These are phyloP conservation scores for Cebidichthys violaceus DNA, from an alignment of 2,113 vertebrate species.

Conservation along the genomic window DNA sequence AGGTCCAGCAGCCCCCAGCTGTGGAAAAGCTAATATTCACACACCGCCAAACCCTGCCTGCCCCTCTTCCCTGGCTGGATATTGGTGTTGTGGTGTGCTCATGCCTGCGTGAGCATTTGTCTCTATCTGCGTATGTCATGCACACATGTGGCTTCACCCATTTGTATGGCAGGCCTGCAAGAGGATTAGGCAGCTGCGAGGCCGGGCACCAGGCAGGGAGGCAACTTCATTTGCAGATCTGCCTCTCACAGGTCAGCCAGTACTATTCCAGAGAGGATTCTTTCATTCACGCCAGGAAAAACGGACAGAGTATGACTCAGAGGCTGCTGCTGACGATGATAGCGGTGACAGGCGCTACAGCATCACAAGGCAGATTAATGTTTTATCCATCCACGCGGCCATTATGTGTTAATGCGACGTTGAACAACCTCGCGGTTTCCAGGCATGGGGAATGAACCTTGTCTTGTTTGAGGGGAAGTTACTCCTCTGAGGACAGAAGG, in stretches of 20 bases:
- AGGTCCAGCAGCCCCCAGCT: conserved; percentile 73
- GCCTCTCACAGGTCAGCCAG: conserved; percentile 52
- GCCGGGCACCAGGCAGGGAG: conserved; percentile 42
- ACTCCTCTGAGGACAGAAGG: conserved; percentile 32
- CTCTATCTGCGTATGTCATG: conserved; percentile 37
- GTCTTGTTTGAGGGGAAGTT: conserved; percentile 30
- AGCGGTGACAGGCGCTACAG: conserved; percentile 50
- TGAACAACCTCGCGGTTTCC: conserved; percentile 51
- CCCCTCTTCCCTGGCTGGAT: conserved; percentile 23
- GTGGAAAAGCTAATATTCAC: conserved; percentile 75
- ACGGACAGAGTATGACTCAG: conserved; percentile 57
- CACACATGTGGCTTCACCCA: conserved; percentile 43
- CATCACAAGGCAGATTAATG: conserved; percentile 65
- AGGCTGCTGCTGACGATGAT: conserved; percentile 29
- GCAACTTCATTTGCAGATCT: conserved; percentile 60
- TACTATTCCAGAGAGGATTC: conserved; percentile 51
- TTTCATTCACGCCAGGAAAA: conserved; percentile 50
- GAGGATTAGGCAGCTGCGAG: conserved; percentile 62
- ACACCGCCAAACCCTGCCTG: conserved; percentile 50
- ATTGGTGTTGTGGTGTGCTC: conserved; percentile 33
- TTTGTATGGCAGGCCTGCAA: conserved; percentile 26
- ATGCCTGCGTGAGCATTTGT: conserved; percentile 59
- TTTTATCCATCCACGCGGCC: conserved; percentile 60
- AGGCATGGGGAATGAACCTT: conserved; percentile 38
- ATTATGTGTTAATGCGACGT: conserved; percentile 68